These are phyloP conservation scores for Morone saxatilis DNA, from an alignment of 2,113 vertebrate genomes.

Conservation along the genomic window DNA sequence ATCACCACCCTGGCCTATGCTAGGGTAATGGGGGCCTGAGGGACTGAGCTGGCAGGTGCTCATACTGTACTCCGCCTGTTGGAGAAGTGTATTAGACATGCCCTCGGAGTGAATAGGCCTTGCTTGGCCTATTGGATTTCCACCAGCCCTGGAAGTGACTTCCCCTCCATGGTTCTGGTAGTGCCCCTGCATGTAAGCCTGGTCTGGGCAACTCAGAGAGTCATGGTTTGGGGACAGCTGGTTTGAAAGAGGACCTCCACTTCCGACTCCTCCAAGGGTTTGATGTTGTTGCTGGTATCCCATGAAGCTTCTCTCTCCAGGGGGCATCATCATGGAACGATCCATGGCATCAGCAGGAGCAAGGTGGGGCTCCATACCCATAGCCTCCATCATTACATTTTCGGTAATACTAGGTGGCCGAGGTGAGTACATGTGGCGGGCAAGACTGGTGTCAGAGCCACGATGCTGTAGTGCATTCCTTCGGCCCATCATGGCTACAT, in stretches of 20 bases:
- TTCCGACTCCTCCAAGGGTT: constrained; percentile 62
- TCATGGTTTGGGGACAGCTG: constrained; percentile 82
- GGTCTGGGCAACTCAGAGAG: constrained; percentile 79
- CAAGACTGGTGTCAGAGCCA: constrained; percentile 85
- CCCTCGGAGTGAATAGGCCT: constrained; percentile 69
- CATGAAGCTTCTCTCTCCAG: constrained; percentile 85
- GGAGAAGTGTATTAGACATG: constrained; percentile 82
- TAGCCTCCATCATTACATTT: constrained; percentile 89
- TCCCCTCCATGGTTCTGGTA: constrained; percentile 76
- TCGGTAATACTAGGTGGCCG: constrained; percentile 93
- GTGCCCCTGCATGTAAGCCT: constrained; percentile 77
- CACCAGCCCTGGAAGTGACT: constrained; percentile 56
- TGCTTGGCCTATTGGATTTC: constrained; percentile 63
- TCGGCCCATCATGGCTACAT: constrained; percentile 81
- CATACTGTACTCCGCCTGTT: constrained; percentile 85
- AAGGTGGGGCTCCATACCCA: constrained; percentile 84
- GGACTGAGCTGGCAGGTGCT: constrained; percentile 89
- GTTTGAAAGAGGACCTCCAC: constrained; percentile 67
- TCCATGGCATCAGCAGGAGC: constrained; percentile 69
- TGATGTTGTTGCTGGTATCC: constrained; percentile 84
- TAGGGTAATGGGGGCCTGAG: constrained; percentile 82
- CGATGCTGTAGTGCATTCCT: constrained; percentile 84
- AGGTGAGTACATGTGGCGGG: constrained; percentile 90
- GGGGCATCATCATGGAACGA: constrained; percentile 78
- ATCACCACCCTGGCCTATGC: constrained; percentile 63